Percentiles rank a stretch among this genome's conserved stretches.
These are phyloP conservation scores for Adelognathus sp. DNA, from an alignment of 2,888 invertebrate genomes.

Conservation along the genomic window DNA sequence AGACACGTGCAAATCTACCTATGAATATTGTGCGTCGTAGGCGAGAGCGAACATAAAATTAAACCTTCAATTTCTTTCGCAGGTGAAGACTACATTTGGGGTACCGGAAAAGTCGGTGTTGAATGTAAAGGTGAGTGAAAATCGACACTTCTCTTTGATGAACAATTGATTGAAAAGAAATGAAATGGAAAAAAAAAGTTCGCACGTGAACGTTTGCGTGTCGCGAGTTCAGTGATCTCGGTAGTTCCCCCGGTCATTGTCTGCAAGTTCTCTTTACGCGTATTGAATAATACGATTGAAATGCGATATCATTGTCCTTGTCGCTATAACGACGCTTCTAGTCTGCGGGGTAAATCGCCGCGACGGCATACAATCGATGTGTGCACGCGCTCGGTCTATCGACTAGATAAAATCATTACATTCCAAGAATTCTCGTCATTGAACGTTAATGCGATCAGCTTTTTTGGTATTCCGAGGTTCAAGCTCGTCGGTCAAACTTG, in stretches of 20 bases:
- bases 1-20: slow-evolving; percentile 1
- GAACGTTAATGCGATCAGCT: slow-evolving; percentile 33
- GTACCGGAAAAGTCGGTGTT: slow-evolving; percentile 83
- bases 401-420: slow-evolving; percentile 27
- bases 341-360: slow-evolving; percentile 12
- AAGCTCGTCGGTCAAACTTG: slow-evolving; percentile 47
- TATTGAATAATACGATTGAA: slow-evolving; percentile 53
- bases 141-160: neutral
- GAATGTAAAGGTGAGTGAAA: slow-evolving; percentile 85
- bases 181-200: slow-evolving; percentile 11
- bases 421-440: slow-evolving; percentile 20
- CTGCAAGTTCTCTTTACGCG: slow-evolving; percentile 39
- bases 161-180: slow-evolving; percentile 6
- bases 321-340: slow-evolving; percentile 11
- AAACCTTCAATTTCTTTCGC: slow-evolving; percentile 65
- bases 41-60: neutral
- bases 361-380: neutral
- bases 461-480: slow-evolving; percentile 51
- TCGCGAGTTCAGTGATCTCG: slow-evolving; percentile 55
- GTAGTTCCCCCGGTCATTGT: slow-evolving; percentile 59
- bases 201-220: slow-evolving; percentile 38
- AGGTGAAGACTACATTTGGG: slow-evolving; percentile 87
- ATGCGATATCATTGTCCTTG: slow-evolving; percentile 46
- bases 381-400: slow-evolving; percentile 5
- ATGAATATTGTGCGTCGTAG: neutral